Evolutionary conservation across 2,797 vertebrate species (phyloP), one percentile per base, ranked within the genome.

Genomic region (Anguilla pacifica): DNA sequence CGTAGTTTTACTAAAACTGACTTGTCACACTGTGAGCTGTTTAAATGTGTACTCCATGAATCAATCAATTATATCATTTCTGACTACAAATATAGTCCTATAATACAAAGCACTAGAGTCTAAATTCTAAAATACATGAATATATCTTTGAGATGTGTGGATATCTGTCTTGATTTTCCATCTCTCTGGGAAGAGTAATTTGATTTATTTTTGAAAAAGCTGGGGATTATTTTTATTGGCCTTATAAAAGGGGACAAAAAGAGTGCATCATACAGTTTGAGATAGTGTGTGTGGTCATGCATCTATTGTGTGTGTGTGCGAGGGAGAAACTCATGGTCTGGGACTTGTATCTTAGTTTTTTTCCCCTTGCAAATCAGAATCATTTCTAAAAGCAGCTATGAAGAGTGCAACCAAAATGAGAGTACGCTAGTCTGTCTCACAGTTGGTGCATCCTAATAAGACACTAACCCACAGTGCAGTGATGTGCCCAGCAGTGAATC

Each of bases 1-100:
- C 89, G 86, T 81, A 90, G 77, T 90, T 90, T 89, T 67, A 86
- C 82, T 84, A 86, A 81, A 13, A 86, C 85, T 67, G 49, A 70
- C 49, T 77, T 77, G 57, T 86, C 70, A 43, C 7, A 17, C 10
- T 57, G 81, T 46, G 17, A 70, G 49, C n/a, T 51, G n/a, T 46
- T 2, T 43, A 25, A 77, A 81, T 39, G 49, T 72, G 35, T 55
- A 57, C 55, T 59, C 77, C 57, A 87, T 89, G 90, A 91, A 89
- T 79, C 43, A 86, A 6, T 84, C 17, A 89, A 85, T 31, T 70
- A 57, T 88, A 49, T 67, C 22, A 90, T 87, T 89, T 90, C 77
- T 28, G 61, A 22, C 59, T 86, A 85, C 17, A 89, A 89, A 87
- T 83, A 46, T 46, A 46, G 43, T 46, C 43, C 43, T 46, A 46